Percentiles rank a stretch among this genome's conserved stretches.
These are phyloP conservation scores for Herpailurus yagouaroundi DNA, from an alignment of 2,113 vertebrate genomes.

Conservation along the genomic window DNA sequence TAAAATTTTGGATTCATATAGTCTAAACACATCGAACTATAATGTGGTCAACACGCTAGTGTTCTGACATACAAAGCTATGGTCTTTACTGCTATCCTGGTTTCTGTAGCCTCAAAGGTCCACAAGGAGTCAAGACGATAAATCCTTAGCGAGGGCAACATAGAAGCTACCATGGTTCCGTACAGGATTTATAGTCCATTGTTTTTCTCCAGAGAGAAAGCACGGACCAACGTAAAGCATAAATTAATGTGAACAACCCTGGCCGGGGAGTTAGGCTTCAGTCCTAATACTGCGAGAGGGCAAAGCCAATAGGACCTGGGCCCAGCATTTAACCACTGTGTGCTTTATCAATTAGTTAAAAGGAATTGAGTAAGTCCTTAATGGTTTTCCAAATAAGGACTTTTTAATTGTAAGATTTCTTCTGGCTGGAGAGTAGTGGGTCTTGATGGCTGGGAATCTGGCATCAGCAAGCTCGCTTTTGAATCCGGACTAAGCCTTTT, in stretches of 20 bases:
- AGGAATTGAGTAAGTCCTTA: neutral
- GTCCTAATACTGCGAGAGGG: neutral
- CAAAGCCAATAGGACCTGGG: neutral
- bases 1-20: constrained; percentile 58
- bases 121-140: constrained; percentile 40
- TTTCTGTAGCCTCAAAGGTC: constrained; percentile 39
- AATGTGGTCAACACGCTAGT: constrained; percentile 3
- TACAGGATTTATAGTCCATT: neutral
- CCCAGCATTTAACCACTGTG: neutral
- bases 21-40: constrained; percentile 14
- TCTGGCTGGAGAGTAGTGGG: neutral
- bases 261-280: neutral
- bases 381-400: neutral
- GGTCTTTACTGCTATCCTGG: constrained; percentile 8
- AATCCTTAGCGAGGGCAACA: neutral
- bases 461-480: neutral
- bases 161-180: neutral
- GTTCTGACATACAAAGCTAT: constrained; percentile 45
- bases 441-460: neutral
- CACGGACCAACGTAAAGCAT: neutral
- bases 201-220: neutral
- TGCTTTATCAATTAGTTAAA: neutral
- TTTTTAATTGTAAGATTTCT: neutral
- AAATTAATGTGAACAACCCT: neutral
- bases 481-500: neutral